A percentile compares a stretch with the other conserved stretches of the same genome.
phyloP scores from a whole-genome alignment of 2,888 invertebrate genomes.

The Aradus depressus region DNA sequence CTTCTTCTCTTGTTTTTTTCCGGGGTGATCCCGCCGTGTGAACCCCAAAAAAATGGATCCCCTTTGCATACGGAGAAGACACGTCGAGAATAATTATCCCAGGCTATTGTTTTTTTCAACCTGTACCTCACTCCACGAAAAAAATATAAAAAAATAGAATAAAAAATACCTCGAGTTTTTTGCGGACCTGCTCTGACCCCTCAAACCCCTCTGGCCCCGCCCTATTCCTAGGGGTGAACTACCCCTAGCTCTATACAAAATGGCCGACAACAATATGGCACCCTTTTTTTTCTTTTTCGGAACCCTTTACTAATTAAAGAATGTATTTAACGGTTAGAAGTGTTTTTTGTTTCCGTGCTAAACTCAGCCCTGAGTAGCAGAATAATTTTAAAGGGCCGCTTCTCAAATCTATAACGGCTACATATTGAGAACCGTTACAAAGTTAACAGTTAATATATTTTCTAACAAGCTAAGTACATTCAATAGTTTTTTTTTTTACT shows the following conservation, averaged over 20 bases:
- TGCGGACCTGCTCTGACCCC: constrained; percentile 8
- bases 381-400: too few relatives aligned
- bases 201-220: constrained; percentile 2
- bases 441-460: too few relatives aligned
- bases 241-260: constrained; percentile 5
- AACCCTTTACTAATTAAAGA: not conserved
- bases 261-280: constrained; percentile 11
- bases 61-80: constrained; percentile 10
- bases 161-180: constrained; percentile 1
- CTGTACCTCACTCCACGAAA: not conserved
- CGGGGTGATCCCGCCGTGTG: constrained; percentile 1
- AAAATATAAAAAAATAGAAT: not conserved
- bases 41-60: not conserved
- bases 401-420: too few relatives aligned
- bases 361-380: too few relatives aligned
- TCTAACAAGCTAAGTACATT: too few relatives aligned
- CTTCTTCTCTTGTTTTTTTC: not conserved
- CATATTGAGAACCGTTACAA: too few relatives aligned
- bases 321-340: constrained; percentile 13
- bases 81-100: constrained; percentile 10
- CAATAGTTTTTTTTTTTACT: too few relatives aligned
- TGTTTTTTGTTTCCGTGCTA: too few relatives aligned
- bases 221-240: not conserved
- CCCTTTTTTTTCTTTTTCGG: too few relatives aligned
- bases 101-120: constrained; percentile 8